Conservation (phyloP, 2,888 invertebrate genomes). For the Tenodera sinensis region DNA sequence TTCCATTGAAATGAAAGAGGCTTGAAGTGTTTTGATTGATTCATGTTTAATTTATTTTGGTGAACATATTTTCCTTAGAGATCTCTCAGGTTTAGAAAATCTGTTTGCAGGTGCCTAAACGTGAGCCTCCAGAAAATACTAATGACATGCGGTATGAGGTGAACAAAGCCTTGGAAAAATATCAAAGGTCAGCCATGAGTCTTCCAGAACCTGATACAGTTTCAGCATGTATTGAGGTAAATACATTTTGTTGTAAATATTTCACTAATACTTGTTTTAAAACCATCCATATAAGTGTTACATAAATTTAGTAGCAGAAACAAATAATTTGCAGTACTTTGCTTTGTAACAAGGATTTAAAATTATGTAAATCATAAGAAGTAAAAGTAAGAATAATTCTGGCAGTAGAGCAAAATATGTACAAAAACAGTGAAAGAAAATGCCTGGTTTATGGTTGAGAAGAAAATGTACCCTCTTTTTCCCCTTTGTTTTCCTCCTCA, state of each 20-base stretch:
- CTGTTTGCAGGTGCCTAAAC: neutral
- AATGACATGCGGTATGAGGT: neutral
- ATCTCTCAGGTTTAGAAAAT: neutral
- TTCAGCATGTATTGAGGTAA: neutral
- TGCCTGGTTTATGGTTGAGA: no score
- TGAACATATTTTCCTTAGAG: no score
- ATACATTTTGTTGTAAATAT: neutral
- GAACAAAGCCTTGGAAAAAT: neutral
- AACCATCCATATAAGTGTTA: no score
- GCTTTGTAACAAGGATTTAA: no score
- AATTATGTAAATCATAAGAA: neutral
- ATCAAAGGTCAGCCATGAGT: neutral
- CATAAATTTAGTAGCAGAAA: no score
- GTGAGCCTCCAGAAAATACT: neutral
- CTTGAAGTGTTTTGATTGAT: no score
- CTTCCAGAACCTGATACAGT: neutral
- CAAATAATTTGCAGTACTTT: no score
- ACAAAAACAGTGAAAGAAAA: neutral
- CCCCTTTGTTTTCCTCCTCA: neutral
- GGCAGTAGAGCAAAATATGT: neutral
- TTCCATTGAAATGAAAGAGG: no score
- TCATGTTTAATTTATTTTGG: no score
- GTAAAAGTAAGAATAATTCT: neutral
- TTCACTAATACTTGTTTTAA: no score
- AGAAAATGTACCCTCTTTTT: no score